Conservation (phyloP, 2,888 invertebrate genomes). For the Cheilosia soror region DNA sequence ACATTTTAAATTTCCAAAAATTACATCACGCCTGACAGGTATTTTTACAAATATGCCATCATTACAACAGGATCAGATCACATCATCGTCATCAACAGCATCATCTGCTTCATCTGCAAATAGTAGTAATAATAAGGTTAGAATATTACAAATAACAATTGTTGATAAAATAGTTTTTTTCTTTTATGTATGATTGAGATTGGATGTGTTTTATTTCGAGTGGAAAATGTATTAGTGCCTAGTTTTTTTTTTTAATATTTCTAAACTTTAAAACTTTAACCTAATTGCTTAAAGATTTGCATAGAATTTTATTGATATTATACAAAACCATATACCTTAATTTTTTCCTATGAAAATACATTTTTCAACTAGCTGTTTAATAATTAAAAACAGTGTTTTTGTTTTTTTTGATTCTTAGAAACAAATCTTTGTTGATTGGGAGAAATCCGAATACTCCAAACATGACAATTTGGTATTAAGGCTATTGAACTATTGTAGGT, state of each 20-base stretch:
- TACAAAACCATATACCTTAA: too few species aligned
- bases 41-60: conserved; percentile 80
- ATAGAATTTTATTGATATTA: conserved; percentile 5
- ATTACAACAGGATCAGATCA: conserved; percentile 76
- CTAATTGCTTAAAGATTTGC: conserved; percentile 43
- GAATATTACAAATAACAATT: conserved; percentile 34
- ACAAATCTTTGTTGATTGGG: background rate
- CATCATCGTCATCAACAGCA: conserved; percentile 71
- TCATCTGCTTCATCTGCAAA: conserved; percentile 77
- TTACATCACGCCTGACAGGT: conserved; percentile 78
- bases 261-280: background rate
- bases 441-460: background rate
- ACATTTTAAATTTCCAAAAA: conserved; percentile 74
- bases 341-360: too few species aligned
- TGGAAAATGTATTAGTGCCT: conserved; percentile 3
- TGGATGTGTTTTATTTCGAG: conserved; percentile 8
- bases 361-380: too few species aligned
- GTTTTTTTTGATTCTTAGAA: background rate
- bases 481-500: too few species aligned
- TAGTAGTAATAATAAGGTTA: conserved; percentile 74
- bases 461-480: too few species aligned
- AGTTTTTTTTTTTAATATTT: conserved; percentile 7
- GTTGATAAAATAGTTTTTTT: conserved; percentile 15
- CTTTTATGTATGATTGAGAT: conserved; percentile 6
- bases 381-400: too few species aligned